A percentile compares a stretch with the other conserved stretches of the same genome.
Evolutionary conservation across 2,888 invertebrate species (phyloP).

Genomic region (Tenthredo mesomela): DNA sequence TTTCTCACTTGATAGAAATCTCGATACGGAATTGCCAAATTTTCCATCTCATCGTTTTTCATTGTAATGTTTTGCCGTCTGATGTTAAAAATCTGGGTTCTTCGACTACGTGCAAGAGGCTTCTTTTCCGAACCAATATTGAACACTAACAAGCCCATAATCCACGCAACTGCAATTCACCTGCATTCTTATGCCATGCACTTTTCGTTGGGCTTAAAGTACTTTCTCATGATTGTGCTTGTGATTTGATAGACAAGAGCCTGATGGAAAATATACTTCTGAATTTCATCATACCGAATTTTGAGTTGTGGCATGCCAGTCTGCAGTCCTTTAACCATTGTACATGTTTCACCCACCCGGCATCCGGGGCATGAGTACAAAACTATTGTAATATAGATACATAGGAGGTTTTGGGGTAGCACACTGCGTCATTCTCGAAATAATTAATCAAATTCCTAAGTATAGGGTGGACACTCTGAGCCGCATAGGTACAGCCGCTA

Average conservation of each 20-base stretch:
- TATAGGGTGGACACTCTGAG: conserved; percentile 62
- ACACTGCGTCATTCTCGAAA: conserved; percentile 65
- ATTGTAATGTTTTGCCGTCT: background rate
- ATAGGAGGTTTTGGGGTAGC: background rate
- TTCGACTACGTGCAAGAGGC: background rate
- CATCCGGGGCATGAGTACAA: background rate
- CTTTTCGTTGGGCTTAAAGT: no score
- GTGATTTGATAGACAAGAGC: no score
- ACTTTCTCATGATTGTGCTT: no score
- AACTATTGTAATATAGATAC: conserved; percentile 8
- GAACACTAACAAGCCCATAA: background rate
- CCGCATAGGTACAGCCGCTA: background rate
- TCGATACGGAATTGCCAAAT: background rate
- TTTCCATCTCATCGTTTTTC: background rate
- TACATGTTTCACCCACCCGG: background rate
- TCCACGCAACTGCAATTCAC: no score
- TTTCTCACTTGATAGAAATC: background rate
- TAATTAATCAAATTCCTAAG: conserved; percentile 73
- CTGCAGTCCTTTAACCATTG: background rate
- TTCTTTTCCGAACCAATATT: background rate
- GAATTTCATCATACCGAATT: background rate
- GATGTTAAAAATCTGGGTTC: background rate
- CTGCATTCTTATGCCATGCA: no score
- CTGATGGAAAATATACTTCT: no score
- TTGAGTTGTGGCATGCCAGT: conserved; percentile 52